phyloP scores from a whole-genome alignment of 2,797 vertebrate genomes.

The Betta splendens region DNA sequence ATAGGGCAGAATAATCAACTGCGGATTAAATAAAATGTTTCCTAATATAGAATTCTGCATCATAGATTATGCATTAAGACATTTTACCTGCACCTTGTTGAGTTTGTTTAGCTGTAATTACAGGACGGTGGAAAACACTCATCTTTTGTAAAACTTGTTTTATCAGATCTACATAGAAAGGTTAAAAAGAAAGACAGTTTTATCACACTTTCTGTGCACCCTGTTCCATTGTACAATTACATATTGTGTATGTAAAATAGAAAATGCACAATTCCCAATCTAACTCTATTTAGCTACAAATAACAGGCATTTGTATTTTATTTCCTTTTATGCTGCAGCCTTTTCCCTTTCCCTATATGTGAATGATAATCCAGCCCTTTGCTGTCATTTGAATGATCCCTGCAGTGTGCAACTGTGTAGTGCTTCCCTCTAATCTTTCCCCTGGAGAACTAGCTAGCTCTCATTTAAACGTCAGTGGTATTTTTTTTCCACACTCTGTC shows the following conservation, averaged over 20 bases:
- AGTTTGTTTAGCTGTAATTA: slow-evolving; percentile 34
- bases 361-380: slow-evolving; percentile 48
- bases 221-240: slow-evolving; percentile 29
- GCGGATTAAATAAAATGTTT: too few relatives aligned
- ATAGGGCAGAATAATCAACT: neutral
- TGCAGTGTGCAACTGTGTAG: slow-evolving; percentile 33
- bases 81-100: slow-evolving; percentile 31
- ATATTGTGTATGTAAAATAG: slow-evolving; percentile 38
- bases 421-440: slow-evolving; percentile 44
- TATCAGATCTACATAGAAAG: neutral
- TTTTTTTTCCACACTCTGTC: slow-evolving; percentile 62
- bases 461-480: slow-evolving; percentile 56
- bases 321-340: neutral
- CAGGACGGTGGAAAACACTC: neutral
- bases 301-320: slow-evolving; percentile 46
- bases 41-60: slow-evolving; percentile 11
- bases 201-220: slow-evolving; percentile 15
- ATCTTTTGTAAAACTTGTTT: slow-evolving; percentile 1
- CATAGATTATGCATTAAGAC: slow-evolving; percentile 47
- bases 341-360: slow-evolving; percentile 7
- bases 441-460: slow-evolving; percentile 58
- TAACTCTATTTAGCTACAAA: slow-evolving; percentile 33
- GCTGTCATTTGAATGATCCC: slow-evolving; percentile 54
- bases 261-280: slow-evolving; percentile 28
- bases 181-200: neutral